Conservation (phyloP, 2,113 vertebrate species). For the Mirounga angustirostris region DNA sequence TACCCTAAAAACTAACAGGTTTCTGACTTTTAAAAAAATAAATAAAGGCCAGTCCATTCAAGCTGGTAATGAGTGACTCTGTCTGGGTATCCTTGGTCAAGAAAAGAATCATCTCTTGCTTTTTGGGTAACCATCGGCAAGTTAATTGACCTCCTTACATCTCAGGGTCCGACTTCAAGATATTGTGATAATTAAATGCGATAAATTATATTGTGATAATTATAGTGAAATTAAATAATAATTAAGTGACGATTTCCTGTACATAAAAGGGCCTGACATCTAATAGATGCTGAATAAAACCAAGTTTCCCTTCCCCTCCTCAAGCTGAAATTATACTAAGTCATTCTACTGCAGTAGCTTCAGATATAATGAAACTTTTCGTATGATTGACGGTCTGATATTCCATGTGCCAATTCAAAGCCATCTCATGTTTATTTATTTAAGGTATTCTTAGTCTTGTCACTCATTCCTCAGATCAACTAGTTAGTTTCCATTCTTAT, state of each 20-base stretch:
- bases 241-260: neutral
- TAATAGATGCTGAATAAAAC: slow-evolving; percentile 53
- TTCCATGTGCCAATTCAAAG: slow-evolving; percentile 64
- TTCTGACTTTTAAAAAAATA: no score
- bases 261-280: neutral
- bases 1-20: no score
- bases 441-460: slow-evolving; percentile 75
- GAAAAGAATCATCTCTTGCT: neutral
- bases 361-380: slow-evolving; percentile 66
- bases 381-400: slow-evolving; percentile 71
- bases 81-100: neutral
- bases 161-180: neutral
- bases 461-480: slow-evolving; percentile 64
- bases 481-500: slow-evolving; percentile 67
- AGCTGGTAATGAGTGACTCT: neutral
- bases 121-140: neutral
- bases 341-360: neutral
- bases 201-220: neutral
- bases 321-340: slow-evolving; percentile 6
- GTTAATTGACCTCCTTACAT: neutral
- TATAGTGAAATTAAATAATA: neutral
- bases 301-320: neutral
- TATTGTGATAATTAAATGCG: neutral
- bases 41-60: no score
- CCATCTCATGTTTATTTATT: slow-evolving; percentile 77